phyloP scores from a whole-genome alignment of 37 sponge, comb jelly and placozoan species.

The Bolinopsis microptera region DNA sequence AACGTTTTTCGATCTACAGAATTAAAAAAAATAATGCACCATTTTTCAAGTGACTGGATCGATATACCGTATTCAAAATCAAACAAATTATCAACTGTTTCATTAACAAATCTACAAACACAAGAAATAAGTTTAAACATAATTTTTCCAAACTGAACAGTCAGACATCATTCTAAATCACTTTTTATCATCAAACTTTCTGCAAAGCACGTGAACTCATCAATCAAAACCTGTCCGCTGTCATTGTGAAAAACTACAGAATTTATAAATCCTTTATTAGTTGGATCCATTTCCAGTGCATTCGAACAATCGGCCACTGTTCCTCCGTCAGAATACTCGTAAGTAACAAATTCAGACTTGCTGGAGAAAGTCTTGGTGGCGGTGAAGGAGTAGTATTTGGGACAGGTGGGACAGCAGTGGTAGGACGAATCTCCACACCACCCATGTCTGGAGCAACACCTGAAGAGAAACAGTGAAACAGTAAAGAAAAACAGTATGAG shows the following conservation, averaged over 20 bases:
- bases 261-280: neutral
- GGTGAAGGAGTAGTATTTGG: neutral
- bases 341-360: neutral
- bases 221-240: neutral
- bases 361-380: neutral
- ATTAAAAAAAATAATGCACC: no score
- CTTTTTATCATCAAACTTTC: neutral
- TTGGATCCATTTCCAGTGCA: neutral
- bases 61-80: no score
- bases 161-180: neutral
- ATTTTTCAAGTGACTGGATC: no score
- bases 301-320: neutral
- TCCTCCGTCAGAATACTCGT: neutral
- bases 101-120: no score
- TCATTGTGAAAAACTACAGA: neutral
- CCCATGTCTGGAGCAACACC: neutral
- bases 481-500: no score
- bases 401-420: conserved; percentile 8
- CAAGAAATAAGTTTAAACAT: no score
- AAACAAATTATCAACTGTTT: no score
- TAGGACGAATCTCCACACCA: neutral
- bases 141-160: no score
- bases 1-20: no score
- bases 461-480: no score
- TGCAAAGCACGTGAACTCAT: neutral